Base-by-base conservation (phyloP, 2,888 invertebrate genomes). In the Agrochola lota region DNA sequence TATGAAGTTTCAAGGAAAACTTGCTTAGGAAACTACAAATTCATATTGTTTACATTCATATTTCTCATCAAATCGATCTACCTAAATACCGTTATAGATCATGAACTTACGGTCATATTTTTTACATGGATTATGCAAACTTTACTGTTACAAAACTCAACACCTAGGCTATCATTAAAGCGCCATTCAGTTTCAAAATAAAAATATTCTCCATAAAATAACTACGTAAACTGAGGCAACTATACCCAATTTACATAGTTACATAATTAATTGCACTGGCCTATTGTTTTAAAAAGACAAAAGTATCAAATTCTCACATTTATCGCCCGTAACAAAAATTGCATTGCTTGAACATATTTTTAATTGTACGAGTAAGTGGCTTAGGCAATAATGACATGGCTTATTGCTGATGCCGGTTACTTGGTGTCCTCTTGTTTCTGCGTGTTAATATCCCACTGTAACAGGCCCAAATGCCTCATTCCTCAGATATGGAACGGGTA, bases 271-370 rank as follows among this genome's bases (percentile, higher is more conserved):
- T 79, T 87, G 87, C 88, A 77, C 59, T 43, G 73, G 35, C 23
- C 74, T n/a, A 88, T 87, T 87, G 87, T 87, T 81, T 84, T n/a
- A 70, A 66, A 70, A 78, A 83, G 43, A 87, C 83, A 84, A 76
- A 67, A 75, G 76, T 74, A 63, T 49, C 30, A 76, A 66, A 71
- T 84, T 87, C 88, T 69, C 88, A 88, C 88, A 87, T 78, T 81
- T 76, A 87, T 78, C 63, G 75, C 70, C 15, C 71, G 78, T 86
- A 85, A 85, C 75, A 72, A 64, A 78, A 79, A 74, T 77, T 43
- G 64, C 84, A 82, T 88, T 85, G 81, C 87, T 82, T 60, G 82
- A 85, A 87, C 70, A 80, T 76, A 46, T 72, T 67, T 79, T 85
- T 83, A 84, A 79, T 85, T 85, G 69, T n/a, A n/a, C n/a, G n/a